Conservation (phyloP, 2,113 vertebrate species). For the Mesoclemmys tuberculata region DNA sequence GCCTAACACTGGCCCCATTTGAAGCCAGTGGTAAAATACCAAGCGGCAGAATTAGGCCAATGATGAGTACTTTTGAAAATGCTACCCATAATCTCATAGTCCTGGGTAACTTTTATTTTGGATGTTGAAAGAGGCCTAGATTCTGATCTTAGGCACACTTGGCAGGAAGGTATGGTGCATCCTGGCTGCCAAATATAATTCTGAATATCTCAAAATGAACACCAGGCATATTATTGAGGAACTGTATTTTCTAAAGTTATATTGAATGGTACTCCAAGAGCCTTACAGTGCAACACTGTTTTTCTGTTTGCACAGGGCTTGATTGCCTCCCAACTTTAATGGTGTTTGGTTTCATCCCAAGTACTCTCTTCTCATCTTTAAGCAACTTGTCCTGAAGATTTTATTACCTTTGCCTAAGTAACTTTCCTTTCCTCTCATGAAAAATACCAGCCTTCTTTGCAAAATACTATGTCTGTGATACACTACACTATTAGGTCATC, state of each 20-base stretch:
- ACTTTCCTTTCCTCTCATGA: rapidly evolving
- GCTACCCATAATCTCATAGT: not conserved
- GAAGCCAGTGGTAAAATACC: not conserved
- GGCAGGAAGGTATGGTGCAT: not conserved
- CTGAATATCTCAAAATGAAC: not conserved
- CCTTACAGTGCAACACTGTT: not conserved
- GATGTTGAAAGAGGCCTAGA: not conserved
- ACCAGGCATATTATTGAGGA: not conserved
- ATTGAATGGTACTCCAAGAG: not conserved
- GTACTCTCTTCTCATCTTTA: not conserved
- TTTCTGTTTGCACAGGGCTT: not conserved
- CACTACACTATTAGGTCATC: not conserved
- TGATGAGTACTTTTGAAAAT: not conserved
- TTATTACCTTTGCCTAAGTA: not conserved
- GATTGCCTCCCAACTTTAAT: not conserved
- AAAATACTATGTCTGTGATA: not conserved
- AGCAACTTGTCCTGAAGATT: not conserved
- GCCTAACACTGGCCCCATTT: not conserved
- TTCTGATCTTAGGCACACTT: not conserved
- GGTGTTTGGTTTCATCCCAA: not conserved
- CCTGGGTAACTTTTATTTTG: conserved; percentile 4
- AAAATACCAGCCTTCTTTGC: not conserved
- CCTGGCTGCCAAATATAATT: not conserved
- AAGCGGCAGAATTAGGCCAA: not conserved
- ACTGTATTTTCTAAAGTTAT: not conserved